Evolutionary conservation across 2,888 invertebrate species (phyloP).

Genomic region (Heliconius sara): DNA sequence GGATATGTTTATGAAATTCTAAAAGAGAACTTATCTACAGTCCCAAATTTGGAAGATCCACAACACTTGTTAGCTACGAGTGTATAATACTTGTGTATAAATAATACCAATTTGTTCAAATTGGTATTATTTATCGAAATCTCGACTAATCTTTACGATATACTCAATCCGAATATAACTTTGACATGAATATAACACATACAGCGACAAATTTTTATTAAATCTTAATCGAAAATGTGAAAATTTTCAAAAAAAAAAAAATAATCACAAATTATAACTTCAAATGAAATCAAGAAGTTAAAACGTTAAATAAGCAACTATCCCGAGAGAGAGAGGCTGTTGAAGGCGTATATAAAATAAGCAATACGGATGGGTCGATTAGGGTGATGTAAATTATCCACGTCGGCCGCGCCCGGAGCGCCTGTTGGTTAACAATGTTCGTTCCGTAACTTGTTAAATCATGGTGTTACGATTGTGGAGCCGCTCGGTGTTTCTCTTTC

Average conservation of each 20-base stretch:
- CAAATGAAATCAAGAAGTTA: background rate
- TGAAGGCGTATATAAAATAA: slow-evolving; percentile 36
- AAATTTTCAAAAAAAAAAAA: too few relatives aligned
- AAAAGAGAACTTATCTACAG: background rate
- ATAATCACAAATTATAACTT: background rate
- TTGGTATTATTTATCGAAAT: too few relatives aligned
- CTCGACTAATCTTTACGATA: too few relatives aligned
- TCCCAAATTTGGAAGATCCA: background rate
- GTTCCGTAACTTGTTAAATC: slow-evolving; percentile 45
- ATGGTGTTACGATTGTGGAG: slow-evolving; percentile 39
- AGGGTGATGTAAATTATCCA: slow-evolving; percentile 41
- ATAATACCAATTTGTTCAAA: background rate
- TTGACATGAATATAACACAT: too few relatives aligned
- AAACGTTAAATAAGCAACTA: slow-evolving; percentile 8
- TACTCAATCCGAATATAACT: too few relatives aligned
- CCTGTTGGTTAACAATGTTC: slow-evolving; percentile 39
- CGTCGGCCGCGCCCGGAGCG: slow-evolving; percentile 38
- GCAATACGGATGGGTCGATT: slow-evolving; percentile 39
- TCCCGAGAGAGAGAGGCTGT: background rate
- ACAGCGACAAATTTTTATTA: too few relatives aligned
- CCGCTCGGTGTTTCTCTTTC: slow-evolving; percentile 24
- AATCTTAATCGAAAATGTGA: too few relatives aligned
- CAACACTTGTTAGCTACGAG: background rate
- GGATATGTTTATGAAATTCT: background rate
- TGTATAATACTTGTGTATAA: too few relatives aligned